Evolutionary conservation across 2,888 invertebrate genomes (phyloP).

Genomic region (Mythimna albipuncta): DNA sequence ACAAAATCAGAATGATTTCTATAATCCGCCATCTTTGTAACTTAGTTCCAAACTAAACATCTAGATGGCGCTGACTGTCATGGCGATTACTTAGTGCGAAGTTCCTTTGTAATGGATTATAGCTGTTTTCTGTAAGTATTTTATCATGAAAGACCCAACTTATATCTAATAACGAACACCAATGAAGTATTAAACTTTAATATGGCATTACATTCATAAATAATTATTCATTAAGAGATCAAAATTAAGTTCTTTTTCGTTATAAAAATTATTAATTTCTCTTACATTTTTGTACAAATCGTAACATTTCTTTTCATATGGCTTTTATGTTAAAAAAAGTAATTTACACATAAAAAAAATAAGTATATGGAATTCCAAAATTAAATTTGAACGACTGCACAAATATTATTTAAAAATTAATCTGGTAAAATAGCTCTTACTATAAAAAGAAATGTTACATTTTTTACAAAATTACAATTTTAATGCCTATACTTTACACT

Average conservation of each 20-base stretch:
- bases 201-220: constrained; percentile 89
- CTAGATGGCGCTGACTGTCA: constrained; percentile 57
- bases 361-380: background rate
- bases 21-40: constrained; percentile 43
- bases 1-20: background rate
- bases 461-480: constrained; percentile 56
- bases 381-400: background rate
- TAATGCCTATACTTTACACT: constrained; percentile 59
- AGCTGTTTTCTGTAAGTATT: background rate
- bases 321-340: background rate
- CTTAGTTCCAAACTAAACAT: constrained; percentile 9
- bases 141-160: constrained; percentile 58
- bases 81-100: background rate
- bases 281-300: constrained; percentile 52
- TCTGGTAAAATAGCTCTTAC: background rate
- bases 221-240: constrained; percentile 89
- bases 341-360: too few relatives aligned
- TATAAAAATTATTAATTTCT: constrained; percentile 66
- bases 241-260: constrained; percentile 76
- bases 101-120: background rate
- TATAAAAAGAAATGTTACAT: constrained; percentile 52
- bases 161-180: constrained; percentile 74
- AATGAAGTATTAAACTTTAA: constrained; percentile 85
- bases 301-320: constrained; percentile 48
- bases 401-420: background rate